Evolutionary conservation across 1,140 invertebrate species (phyloP).

Genomic region (Eubasilissa regina): DNA sequence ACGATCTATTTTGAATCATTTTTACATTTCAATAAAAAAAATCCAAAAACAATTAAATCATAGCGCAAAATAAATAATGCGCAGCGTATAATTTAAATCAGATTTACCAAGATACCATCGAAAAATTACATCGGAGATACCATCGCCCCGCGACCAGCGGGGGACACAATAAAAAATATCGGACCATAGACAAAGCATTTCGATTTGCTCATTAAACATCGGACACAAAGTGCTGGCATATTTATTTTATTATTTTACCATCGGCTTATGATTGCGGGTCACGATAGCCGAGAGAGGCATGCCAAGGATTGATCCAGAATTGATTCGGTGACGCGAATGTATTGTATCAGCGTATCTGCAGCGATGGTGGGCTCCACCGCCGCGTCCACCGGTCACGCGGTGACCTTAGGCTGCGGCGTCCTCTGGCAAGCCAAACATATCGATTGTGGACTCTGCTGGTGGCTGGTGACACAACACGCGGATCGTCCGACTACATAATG

Average conservation of each 20-base stretch:
- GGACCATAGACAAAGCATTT: conserved; percentile 42
- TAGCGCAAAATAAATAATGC: conserved; percentile 14
- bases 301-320: conserved; percentile 57
- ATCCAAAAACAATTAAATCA: conserved; percentile 29
- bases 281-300: conserved; percentile 38
- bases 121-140: conserved; percentile 36
- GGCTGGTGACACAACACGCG: neutral
- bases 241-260: conserved; percentile 50
- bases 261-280: conserved; percentile 42
- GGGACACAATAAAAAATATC: conserved; percentile 29
- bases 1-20: conserved; percentile 27
- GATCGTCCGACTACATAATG: neutral
- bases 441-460: conserved; percentile 5
- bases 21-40: conserved; percentile 19
- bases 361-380: neutral
- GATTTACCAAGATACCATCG: conserved; percentile 38
- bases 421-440: conserved; percentile 11
- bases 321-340: conserved; percentile 43
- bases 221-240: conserved; percentile 39
- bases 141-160: neutral
- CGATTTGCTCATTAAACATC: conserved; percentile 44
- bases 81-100: conserved; percentile 42
- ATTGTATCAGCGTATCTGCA: conserved; percentile 20
- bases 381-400: neutral
- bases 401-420: conserved; percentile 18